Conservation (phyloP, 64 coral and sea anemone species). For the Astreopora myriophthalma region DNA sequence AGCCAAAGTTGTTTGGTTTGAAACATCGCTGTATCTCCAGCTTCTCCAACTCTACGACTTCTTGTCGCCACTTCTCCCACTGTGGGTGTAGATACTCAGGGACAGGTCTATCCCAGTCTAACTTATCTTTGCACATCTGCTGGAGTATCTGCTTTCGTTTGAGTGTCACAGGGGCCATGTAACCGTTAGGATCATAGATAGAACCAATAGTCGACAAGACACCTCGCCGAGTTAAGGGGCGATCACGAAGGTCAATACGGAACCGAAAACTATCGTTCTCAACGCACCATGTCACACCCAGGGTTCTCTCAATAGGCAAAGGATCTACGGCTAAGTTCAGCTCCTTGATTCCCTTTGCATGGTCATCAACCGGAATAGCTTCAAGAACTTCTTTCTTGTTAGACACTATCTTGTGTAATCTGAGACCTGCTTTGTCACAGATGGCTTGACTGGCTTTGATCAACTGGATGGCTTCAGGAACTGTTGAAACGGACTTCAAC, state of each 20-base stretch:
- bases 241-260: background rate
- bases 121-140: constrained; percentile 43
- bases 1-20: constrained; percentile 16
- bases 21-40: constrained; percentile 22
- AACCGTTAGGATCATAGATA: constrained; percentile 49
- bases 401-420: constrained; percentile 21
- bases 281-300: background rate
- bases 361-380: background rate
- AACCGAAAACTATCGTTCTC: background rate
- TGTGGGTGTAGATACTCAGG: constrained; percentile 5
- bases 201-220: constrained; percentile 16
- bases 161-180: constrained; percentile 33
- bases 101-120: constrained; percentile 48
- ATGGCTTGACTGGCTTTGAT: constrained; percentile 18
- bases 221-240: background rate
- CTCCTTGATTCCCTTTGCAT: constrained; percentile 13
- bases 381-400: constrained; percentile 27
- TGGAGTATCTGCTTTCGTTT: constrained; percentile 50
- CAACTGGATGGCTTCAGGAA: constrained; percentile 2
- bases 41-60: constrained; percentile 18
- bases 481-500: constrained; percentile 1
- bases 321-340: background rate
- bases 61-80: constrained; percentile 28
- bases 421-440: constrained; percentile 24
- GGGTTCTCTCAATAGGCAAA: background rate